Base-by-base conservation (phyloP, 2,888 invertebrate species). In the Belgica antarctica region DNA sequence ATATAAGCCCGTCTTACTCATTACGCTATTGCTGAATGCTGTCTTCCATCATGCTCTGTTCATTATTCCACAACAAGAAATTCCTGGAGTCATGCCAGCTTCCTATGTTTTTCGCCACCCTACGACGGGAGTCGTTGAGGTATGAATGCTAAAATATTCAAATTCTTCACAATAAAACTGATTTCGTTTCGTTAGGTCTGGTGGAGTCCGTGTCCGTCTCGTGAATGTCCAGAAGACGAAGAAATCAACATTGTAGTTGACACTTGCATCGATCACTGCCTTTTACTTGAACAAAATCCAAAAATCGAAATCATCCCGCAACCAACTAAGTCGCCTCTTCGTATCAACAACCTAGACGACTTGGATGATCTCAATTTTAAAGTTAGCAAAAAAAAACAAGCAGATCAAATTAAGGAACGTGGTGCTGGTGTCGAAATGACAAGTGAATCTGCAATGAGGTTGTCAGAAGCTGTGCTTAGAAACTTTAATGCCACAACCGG, bases 121-220 rank as follows among this genome's bases (percentile, higher is more conserved):
- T 22, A 83, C 84, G 73, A 86, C 85, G 72, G 85, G 85, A 73
- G 85, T 84, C 75, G 87, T 89, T 62, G 89, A 90, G 84, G 87
- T n/a, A n/a, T 87, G 83, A 78, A 75, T 19, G 31, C 24, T 22
- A 57, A 61, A 73, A 73, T 73, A 71, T 71, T 73, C 72, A n/a
- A n/a, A n/a, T n/a, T n/a, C n/a, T 46, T 63, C 61, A 31, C 10
- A 61, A 47, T 47, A 36, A 59, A 47, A 34, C 15, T n/a, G 63
- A 63, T 62, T 52, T 52, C 2, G 8, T 17, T n/a, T 41, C 8
- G 17, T 15, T 76, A 87, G 87, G 88, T 90, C 34, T 90, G 90
- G 90, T 90, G 90, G 90, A 89, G 89, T 75, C 90, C 90, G 0
- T 90, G 90, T 75, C 88, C 89, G 0, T 89, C 89, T 74, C 82